Evolutionary conservation across 92 coral and sea anemone species (phyloP), one percentile per base, ranked within the genome.

Genomic region (Actinostola sp.): DNA sequence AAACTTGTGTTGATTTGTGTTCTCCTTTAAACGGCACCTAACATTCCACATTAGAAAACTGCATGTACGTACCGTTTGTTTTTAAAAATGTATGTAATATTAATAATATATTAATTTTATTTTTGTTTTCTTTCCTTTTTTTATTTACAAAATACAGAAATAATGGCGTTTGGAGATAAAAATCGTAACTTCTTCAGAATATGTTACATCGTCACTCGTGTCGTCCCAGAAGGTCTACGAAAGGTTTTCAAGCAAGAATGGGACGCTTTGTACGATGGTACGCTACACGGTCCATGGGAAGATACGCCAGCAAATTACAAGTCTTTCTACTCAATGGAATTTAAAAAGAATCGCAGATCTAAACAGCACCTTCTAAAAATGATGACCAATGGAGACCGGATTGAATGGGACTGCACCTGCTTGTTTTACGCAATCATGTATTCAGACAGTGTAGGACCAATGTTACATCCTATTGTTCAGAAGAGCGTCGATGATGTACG

Each of bases 381-480:
- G 2, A 72, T 72, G 65, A 23, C 10, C 17, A 49, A 61, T 2
- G 89, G 89, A 44, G 60, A 67, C 54, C 39, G 42, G 29, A 70
- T 52, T 12, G 82, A 79, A 39, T 85, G 85, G 89, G 85, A 79
- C 48, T 66, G 82, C 41, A 79, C 78, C 14, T 36, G 63, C 32
- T 50, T 86, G 36, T 76, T 86, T 36, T 71, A 75, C 28, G 87
- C 80, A 16, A 71, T 86, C 17, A 80, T 86, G 19, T 75, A 55
- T 61, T 81, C n/a, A n/a, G n/a, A 57, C 43, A 35, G 75, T 27
- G 65, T 86, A 28, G 72, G 84, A 23, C 52, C 25, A 1, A 27
- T 49, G 21, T 72, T 79, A 44, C 50, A 25, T 29, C 48, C 78
- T 25, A 5, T 20, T 9, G 49, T 72, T 32, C 3, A 23, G 25